Conservation (phyloP, 2,888 invertebrate genomes). For the Dynastes grantii region DNA sequence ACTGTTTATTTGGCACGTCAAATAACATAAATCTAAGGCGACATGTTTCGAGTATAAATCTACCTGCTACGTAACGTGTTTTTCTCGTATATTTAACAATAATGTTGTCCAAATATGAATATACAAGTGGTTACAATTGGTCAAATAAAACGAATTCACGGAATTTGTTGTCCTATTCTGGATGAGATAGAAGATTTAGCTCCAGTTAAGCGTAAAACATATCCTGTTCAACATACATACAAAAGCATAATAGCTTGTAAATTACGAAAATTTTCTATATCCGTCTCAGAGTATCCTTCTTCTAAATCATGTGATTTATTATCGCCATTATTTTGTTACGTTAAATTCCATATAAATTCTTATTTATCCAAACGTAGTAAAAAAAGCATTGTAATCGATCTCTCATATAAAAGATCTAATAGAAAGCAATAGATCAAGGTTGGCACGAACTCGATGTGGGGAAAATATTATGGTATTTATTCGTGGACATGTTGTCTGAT, state of each 20-base stretch:
- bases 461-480: slow-evolving; percentile 29
- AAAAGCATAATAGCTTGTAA: no score
- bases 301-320: slow-evolving; percentile 9
- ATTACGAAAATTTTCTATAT: background rate
- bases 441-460: slow-evolving; percentile 5
- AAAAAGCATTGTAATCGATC: slow-evolving; percentile 25
- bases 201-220: no score
- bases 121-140: no score
- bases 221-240: no score
- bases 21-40: no score
- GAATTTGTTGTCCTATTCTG: background rate
- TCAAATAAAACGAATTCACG: no score
- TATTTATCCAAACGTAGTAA: slow-evolving; percentile 27
- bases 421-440: slow-evolving; percentile 42
- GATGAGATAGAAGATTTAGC: no score
- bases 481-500: slow-evolving; percentile 28
- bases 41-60: no score
- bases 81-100: no score
- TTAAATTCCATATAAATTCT: slow-evolving; percentile 18
- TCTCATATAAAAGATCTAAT: slow-evolving; percentile 27
- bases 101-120: no score
- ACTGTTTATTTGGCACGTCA: no score
- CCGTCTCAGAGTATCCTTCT: slow-evolving; percentile 9
- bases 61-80: no score
- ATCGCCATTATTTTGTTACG: background rate